These are phyloP conservation scores for Dasysyrphus albostriatus DNA, from an alignment of 2,888 invertebrate species.

Conservation along the genomic window DNA sequence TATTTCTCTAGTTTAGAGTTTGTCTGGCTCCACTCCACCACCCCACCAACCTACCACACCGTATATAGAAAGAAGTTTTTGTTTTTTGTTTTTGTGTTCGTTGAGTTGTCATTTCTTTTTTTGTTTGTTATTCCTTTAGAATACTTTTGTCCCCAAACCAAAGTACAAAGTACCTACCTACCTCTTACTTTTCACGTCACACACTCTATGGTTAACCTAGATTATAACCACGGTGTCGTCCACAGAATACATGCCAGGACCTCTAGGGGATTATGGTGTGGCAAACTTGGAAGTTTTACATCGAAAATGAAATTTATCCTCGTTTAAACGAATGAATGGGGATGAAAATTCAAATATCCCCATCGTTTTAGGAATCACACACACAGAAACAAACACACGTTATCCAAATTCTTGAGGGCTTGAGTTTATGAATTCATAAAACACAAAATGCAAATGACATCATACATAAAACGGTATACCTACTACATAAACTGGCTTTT, in stretches of 20 bases:
- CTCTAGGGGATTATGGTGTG: constrained; percentile 34
- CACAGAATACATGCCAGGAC: constrained; percentile 31
- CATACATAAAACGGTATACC: constrained; percentile 18
- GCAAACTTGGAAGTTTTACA: constrained; percentile 52
- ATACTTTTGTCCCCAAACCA: constrained; percentile 3
- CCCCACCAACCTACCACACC: too few relatives aligned
- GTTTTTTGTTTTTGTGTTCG: neutral
- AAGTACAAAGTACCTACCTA: neutral
- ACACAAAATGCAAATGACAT: constrained; percentile 42
- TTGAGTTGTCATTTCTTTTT: constrained; percentile 15
- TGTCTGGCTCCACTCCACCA: neutral
- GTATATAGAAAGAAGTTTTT: neutral
- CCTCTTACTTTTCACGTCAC: neutral
- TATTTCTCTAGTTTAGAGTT: constrained; percentile 47
- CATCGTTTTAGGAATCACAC: constrained; percentile 15
- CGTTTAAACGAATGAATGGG: constrained; percentile 51
- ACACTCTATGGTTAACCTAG: constrained; percentile 59
- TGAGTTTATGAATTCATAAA: constrained; percentile 34
- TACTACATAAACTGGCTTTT: neutral
- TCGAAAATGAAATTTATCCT: constrained; percentile 55
- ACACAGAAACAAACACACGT: neutral
- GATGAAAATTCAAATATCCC: constrained; percentile 38
- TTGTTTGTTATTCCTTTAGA: neutral
- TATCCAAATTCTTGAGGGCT: neutral
- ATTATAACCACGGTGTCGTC: constrained; percentile 31